Evolutionary conservation across 2,113 vertebrate genomes (phyloP).

Genomic region (human): GRCh38 chr14:39996001-39996500

Average conservation of each 20-base stretch:
- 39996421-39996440: too few relatives aligned
- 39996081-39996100: not conserved
- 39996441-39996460: too few relatives aligned
- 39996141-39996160: not conserved
- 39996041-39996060: not conserved
- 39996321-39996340: not conserved
- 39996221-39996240: not conserved
- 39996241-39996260: not conserved
- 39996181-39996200: not conserved
- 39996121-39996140: not conserved
- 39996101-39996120: not conserved
- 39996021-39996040: not conserved
- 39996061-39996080: not conserved
- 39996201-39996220: not conserved
- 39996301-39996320: not conserved
- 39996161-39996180: not conserved
- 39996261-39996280: not conserved
- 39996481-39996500: too few relatives aligned
- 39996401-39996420: too few relatives aligned
- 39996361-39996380: not conserved
- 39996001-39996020: not conserved
- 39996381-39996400: too few relatives aligned
- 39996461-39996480: too few relatives aligned
- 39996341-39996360: not conserved
- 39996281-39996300: not conserved